Base-by-base conservation (phyloP, 2,797 vertebrate species). In the Coranthus polyacanthus region DNA sequence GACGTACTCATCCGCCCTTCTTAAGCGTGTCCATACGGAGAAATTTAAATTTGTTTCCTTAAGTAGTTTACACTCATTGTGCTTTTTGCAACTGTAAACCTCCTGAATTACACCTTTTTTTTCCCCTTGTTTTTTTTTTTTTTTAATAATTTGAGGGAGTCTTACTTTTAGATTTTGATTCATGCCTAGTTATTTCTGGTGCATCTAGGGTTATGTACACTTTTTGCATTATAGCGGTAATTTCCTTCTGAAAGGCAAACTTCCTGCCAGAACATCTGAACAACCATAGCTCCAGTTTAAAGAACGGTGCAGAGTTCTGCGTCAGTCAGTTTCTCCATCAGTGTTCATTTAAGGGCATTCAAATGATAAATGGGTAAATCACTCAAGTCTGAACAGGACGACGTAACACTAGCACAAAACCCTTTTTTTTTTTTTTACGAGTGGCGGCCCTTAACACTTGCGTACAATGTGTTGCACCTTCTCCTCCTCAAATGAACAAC, bases 31-130 rank as follows among this genome's bases (percentile, higher is more conserved):
- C 68, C 24, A 39, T 70, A 62, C 51, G 53, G 65, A 66, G 75
- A 39, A 37, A 39, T 43, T 56, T 26, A 6, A 52, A 68, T 77
- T 70, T 9, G 54, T 72, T 77, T 79, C 46, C 26, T 44, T 44
- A 5, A 47, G 18, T 68, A 49, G 55, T 84, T 87, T 77, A 80
- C 51, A 51, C 44, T 12, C 20, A 5, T n/a, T n/a, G n/a, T n/a
- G n/a, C n/a, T n/a, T n/a, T n/a, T n/a, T n/a, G n/a, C n/a, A n/a
- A n/a, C n/a, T n/a, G 13, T 59, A 43, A 72, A 74, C 39, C 7
- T 75, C 26, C 18, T 50, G 2, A 24, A 16, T 76, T 79, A 58
- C n/a, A 54, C 24, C 15, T 2, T 51, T 71, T 82, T n/a, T n/a
- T n/a, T n/a, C n/a, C n/a, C n/a, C n/a, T n/a, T n/a, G n/a, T n/a